These are phyloP conservation scores for Monomorium pharaonis DNA, from an alignment of 1,140 invertebrate species.

Conservation along the genomic window DNA sequence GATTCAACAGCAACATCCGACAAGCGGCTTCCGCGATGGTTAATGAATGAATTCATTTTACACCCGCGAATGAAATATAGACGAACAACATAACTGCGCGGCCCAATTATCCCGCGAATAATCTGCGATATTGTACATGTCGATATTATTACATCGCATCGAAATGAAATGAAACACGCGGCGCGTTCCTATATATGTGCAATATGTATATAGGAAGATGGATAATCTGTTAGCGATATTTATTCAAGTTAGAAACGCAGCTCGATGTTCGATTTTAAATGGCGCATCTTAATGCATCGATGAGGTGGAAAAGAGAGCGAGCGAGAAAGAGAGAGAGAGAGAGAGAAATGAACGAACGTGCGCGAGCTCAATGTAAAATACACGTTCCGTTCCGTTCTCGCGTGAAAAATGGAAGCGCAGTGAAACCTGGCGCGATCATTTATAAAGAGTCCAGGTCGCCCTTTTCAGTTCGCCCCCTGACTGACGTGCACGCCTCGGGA, in stretches of 20 bases:
- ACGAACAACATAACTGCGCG: neutral
- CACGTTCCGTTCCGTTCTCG: neutral
- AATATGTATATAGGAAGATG: too few species aligned
- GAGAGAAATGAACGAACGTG: neutral
- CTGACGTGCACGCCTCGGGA: conserved; percentile 12
- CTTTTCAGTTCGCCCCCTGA: conserved; percentile 11
- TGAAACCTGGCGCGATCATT: conserved; percentile 35
- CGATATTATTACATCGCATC: neutral
- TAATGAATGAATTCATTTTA: conserved; percentile 25
- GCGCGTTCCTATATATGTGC: neutral
- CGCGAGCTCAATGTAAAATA: conserved; percentile 19
- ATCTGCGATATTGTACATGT: neutral
- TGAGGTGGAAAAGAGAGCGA: too few species aligned
- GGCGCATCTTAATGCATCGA: neutral
- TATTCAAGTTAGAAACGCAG: neutral
- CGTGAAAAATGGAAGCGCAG: conserved; percentile 36
- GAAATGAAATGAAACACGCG: neutral
- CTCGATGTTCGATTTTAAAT: neutral
- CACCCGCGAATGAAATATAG: neutral
- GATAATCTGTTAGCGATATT: neutral
- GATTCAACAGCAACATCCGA: neutral
- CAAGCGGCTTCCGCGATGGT: neutral
- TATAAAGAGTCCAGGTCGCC: conserved; percentile 11
- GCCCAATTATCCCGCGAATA: neutral
- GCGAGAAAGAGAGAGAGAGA: neutral